Conservation (phyloP, 2,888 invertebrate species). For the Acronicta aceris region DNA sequence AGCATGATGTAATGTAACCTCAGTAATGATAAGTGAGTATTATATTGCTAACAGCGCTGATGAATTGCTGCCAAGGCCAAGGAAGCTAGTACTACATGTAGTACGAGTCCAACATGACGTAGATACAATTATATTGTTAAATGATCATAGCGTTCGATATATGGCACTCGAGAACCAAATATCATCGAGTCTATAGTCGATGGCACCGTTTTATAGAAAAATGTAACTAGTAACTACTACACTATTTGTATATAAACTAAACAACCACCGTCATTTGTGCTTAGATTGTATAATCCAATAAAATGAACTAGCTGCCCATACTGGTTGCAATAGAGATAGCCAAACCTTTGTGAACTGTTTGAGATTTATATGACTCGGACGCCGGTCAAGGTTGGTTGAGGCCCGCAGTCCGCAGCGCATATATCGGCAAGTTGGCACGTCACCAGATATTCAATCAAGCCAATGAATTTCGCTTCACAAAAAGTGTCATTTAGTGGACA, state of each 20-base stretch:
- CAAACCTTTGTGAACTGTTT: conserved; percentile 64
- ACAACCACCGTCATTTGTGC: conserved; percentile 27
- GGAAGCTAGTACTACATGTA: conserved; percentile 56
- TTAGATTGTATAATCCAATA: conserved; percentile 40
- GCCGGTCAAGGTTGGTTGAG: conserved; percentile 84
- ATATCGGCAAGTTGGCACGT: conserved; percentile 77
- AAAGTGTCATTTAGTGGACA: conserved; percentile 30
- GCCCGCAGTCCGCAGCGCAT: conserved; percentile 77
- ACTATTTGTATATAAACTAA: background rate
- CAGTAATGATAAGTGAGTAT: conserved; percentile 56
- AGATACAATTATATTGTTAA: conserved; percentile 14
- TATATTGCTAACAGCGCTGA: conserved; percentile 60
- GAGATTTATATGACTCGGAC: conserved; percentile 70
- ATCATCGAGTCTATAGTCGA: conserved; percentile 8
- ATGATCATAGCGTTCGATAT: conserved; percentile 13
- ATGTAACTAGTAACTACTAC: conserved; percentile 4
- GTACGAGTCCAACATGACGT: conserved; percentile 38
- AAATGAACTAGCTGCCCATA: conserved; percentile 46
- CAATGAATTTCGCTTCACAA: conserved; percentile 52
- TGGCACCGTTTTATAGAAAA: background rate
- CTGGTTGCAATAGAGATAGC: conserved; percentile 58
- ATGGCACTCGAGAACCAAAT: conserved; percentile 15
- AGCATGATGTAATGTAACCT: conserved; percentile 69
- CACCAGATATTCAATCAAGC: conserved; percentile 66
- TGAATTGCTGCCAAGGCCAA: conserved; percentile 70